phyloP scores from a whole-genome alignment of 2,888 invertebrate species.

The Nymphalis polychloros region DNA sequence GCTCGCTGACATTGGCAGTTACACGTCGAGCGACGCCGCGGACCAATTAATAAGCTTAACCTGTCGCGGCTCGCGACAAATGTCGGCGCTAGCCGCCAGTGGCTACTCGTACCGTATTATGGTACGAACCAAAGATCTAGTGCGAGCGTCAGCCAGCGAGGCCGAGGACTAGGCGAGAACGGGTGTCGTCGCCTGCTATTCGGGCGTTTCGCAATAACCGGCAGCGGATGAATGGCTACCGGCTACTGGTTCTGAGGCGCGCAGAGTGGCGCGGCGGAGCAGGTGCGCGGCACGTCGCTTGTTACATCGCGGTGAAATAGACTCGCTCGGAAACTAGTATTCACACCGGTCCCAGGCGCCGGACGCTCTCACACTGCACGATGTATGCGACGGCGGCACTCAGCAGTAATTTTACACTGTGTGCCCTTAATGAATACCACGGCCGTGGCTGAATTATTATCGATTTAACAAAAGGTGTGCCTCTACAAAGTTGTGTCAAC shows the following conservation, averaged over 20 bases:
- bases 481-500: slow-evolving; percentile 12
- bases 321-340: slow-evolving; percentile 15
- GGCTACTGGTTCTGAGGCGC: not conserved
- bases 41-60: not conserved
- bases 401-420: slow-evolving; percentile 12
- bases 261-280: slow-evolving; percentile 6
- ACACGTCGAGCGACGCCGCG: slow-evolving; percentile 15
- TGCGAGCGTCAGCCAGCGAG: not conserved
- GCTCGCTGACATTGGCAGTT: slow-evolving; percentile 35
- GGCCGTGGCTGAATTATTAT: slow-evolving; percentile 11
- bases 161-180: not conserved
- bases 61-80: slow-evolving; percentile 5
- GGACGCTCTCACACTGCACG: slow-evolving; percentile 12
- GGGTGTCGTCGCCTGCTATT: not conserved
- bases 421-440: slow-evolving; percentile 10
- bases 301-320: slow-evolving; percentile 17
- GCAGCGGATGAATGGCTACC: slow-evolving; percentile 2
- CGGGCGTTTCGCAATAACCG: not conserved
- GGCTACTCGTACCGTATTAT: not conserved
- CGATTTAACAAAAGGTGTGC: slow-evolving; percentile 1
- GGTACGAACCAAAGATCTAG: not conserved
- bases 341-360: slow-evolving; percentile 18
- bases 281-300: slow-evolving; percentile 17
- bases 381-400: slow-evolving; percentile 7
- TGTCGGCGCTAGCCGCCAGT: not conserved